Base-by-base conservation (phyloP, 2,888 invertebrate species). In the Uropetala carovei region DNA sequence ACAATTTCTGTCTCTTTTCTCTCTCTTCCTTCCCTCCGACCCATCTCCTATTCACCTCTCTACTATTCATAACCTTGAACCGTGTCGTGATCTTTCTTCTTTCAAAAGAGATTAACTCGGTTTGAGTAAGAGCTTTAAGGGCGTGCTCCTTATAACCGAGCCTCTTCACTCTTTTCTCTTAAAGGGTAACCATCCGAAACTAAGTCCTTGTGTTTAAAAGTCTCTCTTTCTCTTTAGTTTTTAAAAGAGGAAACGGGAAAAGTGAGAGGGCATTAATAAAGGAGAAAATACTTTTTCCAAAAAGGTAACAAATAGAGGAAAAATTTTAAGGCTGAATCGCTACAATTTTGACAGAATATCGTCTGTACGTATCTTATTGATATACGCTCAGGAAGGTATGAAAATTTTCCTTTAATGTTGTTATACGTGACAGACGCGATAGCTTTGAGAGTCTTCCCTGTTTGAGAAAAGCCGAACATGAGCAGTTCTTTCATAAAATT, bases 41-140 rank as follows among this genome's bases (percentile, higher is more conserved):
- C 75, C n/a, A n/a, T 16, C 22, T 75, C 16, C n/a, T 75, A 75
- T 75, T 27, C 18, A 68, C 16, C 8, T 11, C 75, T 11, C 75
- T 68, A 5, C 68, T 68, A 68, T 68, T 68, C 68, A 68, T 68
- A 75, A 75, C 75, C 75, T 75, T 75, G 75, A 22, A 27, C 13
- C 75, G 75, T 75, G 75, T 75, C 75, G 75, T 27, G 75, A 75
- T 75, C 75, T 75, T 75, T 27, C 75, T 75, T 75, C 75, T 75
- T 75, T 75, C 75, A 75, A 75, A 75, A 75, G 75, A 75, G 75
- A 75, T 75, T 75, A 75, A 75, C 75, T 75, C 7, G 75, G 22
- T 75, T 10, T 27, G 75, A 75, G 22, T 27, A 75, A 75, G 75
- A 27, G 27, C 11, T 75, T 75, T 75, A 75, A 75, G 75, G 75